phyloP scores from a whole-genome alignment of 2,113 vertebrate species.

The Sylvicapra grimmia region DNA sequence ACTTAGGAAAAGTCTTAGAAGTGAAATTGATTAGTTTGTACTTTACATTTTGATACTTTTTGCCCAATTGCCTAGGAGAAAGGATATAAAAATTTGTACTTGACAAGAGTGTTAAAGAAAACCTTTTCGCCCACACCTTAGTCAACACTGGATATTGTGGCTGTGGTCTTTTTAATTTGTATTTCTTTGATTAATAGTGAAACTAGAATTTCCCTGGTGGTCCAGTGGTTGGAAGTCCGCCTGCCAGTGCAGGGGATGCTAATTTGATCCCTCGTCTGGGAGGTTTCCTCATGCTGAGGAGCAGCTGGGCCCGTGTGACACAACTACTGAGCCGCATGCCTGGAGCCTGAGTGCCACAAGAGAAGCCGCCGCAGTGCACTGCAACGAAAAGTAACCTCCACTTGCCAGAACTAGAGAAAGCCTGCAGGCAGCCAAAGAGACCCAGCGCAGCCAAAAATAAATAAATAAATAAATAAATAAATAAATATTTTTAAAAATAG shows the following conservation, averaged over 20 bases:
- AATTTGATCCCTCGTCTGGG: neutral
- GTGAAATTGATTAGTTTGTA: neutral
- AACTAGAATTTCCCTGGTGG: neutral
- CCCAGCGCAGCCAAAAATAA: neutral
- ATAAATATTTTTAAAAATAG: neutral
- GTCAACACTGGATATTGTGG: neutral
- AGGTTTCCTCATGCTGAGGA: neutral
- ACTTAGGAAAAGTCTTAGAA: neutral
- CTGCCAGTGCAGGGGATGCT: neutral
- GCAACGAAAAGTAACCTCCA: neutral
- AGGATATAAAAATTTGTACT: neutral
- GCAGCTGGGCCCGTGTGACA: neutral
- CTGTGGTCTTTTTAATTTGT: neutral
- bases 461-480: neutral
- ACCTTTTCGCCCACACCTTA: neutral
- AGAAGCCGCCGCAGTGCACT: neutral
- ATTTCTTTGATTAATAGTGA: neutral
- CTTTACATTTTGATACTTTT: neutral
- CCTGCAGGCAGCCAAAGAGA: neutral
- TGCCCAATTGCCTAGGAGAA: neutral
- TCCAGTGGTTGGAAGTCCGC: neutral
- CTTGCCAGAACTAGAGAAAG: neutral
- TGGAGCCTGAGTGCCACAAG: neutral
- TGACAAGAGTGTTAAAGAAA: neutral
- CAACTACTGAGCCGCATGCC: neutral